Base-by-base conservation (phyloP, 2,888 invertebrate genomes). In the Dasypogon diadema region DNA sequence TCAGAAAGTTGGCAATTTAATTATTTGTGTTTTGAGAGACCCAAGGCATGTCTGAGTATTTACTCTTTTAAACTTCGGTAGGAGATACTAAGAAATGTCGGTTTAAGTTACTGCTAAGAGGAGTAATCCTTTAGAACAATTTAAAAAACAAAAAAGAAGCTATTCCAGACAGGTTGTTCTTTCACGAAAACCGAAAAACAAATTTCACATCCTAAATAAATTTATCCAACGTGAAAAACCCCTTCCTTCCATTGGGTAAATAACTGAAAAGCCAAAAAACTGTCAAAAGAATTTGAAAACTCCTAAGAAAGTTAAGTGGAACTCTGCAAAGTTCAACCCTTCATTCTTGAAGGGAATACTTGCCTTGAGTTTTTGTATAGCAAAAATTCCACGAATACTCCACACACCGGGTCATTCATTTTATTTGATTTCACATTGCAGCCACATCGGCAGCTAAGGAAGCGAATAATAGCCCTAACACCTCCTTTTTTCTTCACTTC, bases 221-320 rank as follows among this genome's bases (percentile, higher is more conserved):
- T n/a, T 42, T 42, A 12, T 42, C 12, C 42, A 12, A 42, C 2
- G 2, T 12, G n/a, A n/a, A 6, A 42, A 12, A n/a, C 42, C n/a
- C 42, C 6, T 12, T 42, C 42, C 2, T n/a, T 2, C 37, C 42
- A 14, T 18, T 18, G 10, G 21, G 37, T 60, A 60, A 60, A 37
- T 60, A 60, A 60, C 60, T 60, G 60, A 18, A 60, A 60, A 60
- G 60, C 21, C 60, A 37, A 60, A 18, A 34, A 60, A 60, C 60
- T 60, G 60, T 37, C 60, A 60, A 37, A 60, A 60, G 60, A 37
- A 60, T 60, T 60, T 21, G 60, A 60, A 60, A 60, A 37, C 37
- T 60, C 30, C 21, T 10, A 34, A 60, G 60, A 18, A 37, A 37
- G 37, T 60, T 60, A 60, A 60, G 34, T 60, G 10, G 21, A 22